phyloP scores from a whole-genome alignment of 1,140 invertebrate genomes.

The Pollicipes pollicipes region DNA sequence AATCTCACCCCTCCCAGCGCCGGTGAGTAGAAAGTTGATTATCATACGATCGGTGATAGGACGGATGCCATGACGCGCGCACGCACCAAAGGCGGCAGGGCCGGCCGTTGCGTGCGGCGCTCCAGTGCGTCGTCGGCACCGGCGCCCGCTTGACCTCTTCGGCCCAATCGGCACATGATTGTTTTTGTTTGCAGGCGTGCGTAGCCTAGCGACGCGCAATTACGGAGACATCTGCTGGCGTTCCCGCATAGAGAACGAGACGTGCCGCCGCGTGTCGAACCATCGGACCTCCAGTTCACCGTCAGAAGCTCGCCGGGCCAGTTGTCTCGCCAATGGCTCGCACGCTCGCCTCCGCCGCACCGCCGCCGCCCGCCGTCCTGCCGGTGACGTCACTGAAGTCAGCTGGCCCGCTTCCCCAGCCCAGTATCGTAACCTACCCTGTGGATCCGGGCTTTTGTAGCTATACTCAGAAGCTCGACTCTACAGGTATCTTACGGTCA shows the following conservation, averaged over 20 bases:
- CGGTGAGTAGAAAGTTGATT: neutral
- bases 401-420: neutral
- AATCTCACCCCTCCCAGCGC: neutral
- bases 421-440: neutral
- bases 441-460: slow-evolving; percentile 1
- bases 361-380: too few species aligned
- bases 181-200: neutral
- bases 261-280: too few species aligned
- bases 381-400: neutral
- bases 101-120: neutral
- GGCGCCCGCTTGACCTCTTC: too few species aligned
- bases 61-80: neutral
- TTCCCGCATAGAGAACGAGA: neutral
- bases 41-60: neutral
- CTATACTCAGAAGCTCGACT: neutral
- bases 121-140: neutral
- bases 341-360: too few species aligned
- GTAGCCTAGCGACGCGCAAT: neutral
- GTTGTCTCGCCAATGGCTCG: neutral
- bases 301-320: neutral
- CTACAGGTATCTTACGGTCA: neutral
- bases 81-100: neutral
- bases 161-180: neutral
- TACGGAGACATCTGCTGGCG: neutral
- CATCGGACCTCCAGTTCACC: neutral